Evolutionary conservation across 2,113 vertebrate genomes (phyloP), one percentile per base, ranked within the genome.

Genomic region (Scytalopus superciliaris): DNA sequence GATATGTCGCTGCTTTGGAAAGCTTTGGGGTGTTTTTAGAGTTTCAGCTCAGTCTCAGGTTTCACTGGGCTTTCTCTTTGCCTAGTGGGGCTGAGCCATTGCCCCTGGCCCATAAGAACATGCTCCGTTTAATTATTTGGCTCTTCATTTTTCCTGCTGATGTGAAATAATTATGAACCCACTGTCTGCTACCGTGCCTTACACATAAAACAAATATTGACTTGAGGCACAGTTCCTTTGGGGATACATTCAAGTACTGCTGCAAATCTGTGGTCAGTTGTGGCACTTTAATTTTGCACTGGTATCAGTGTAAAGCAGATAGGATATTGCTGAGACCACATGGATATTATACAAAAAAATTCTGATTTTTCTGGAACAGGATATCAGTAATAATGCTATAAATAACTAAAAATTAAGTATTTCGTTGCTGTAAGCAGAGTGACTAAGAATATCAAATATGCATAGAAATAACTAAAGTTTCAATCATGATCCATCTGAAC

Each of bases 111-210:
- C 50, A 5, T n/a, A 24, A 50, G 63, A 88, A 70, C 44, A 8
- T 14, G n/a, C 42, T 70, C 39, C 64, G 40, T 75, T 89, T 92
- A 74, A 80, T 92, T 84, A 69, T 93, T 91, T 91, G 93, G 33
- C 47, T 91, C 45, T 57, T 90, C 0, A 0, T 76, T 96, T 94
- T 90, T 87, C 67, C 79, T 86, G 50, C 55, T 76, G 45, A 79
- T 89, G 33, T 53, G 59, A 63, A 91, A 88, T 88, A 90, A 94
- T 85, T 89, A 25, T 70, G 42, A 70, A 91, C 14, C 42, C 73
- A 25, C 76, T 88, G 55, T 63, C 39, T 95, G 59, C 84, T 93
- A 83, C 76, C n/a, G 63, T 90, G 79, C 55, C 63, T 55, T 70
- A 70, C 0, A 1, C 30, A n/a, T 30, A 90, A 92, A 92, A 23